phyloP scores from a whole-genome alignment of 2,113 vertebrate species.

The Apodemus sylvaticus region DNA sequence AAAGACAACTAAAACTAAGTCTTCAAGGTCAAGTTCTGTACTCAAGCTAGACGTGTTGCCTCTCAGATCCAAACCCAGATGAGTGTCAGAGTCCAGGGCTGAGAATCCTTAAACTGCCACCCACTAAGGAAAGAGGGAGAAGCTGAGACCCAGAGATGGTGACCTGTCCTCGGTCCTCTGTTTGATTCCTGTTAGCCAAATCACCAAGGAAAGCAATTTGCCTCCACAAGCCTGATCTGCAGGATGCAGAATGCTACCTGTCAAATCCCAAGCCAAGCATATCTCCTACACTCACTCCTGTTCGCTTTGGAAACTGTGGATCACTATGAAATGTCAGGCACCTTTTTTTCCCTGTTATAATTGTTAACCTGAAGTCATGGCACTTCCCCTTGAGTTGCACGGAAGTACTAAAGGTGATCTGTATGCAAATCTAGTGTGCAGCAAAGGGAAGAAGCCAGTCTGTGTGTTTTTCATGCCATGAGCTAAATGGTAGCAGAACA shows the following conservation, averaged over 20 bases:
- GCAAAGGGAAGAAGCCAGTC: background rate
- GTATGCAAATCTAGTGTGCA: background rate
- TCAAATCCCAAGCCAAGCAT: background rate
- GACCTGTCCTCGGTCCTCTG: too few species aligned
- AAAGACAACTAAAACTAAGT: background rate
- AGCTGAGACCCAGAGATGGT: fast-evolving
- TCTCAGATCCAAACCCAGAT: background rate
- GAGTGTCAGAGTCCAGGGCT: background rate
- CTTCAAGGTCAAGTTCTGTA: background rate
- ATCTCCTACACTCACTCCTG: background rate
- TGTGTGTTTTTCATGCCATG: background rate
- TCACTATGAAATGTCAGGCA: background rate
- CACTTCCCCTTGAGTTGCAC: background rate
- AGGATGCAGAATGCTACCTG: background rate
- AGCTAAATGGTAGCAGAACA: background rate
- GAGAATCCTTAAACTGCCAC: too few species aligned
- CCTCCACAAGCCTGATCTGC: background rate
- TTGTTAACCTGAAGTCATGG: background rate
- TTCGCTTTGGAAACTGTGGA: background rate
- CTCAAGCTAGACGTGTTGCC: background rate
- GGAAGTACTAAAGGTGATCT: background rate
- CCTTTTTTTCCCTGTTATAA: background rate
- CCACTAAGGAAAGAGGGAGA: background rate
- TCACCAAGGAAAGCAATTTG: background rate
- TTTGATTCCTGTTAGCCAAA: background rate